Conservation (phyloP, 2,888 invertebrate species). For the Machimus atricapillus region DNA sequence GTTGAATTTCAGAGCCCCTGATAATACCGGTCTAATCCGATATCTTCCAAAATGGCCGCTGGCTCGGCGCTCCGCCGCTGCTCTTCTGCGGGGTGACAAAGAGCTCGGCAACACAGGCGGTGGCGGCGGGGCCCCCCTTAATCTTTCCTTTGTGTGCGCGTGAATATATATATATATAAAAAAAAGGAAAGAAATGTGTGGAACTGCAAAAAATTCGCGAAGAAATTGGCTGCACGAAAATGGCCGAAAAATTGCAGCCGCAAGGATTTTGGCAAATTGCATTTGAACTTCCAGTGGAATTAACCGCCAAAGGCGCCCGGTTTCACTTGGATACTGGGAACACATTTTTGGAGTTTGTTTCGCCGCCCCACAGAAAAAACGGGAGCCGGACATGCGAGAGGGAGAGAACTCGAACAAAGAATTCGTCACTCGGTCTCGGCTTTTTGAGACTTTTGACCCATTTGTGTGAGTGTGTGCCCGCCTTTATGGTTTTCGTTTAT, state of each 20-base stretch:
- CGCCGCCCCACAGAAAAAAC: background rate
- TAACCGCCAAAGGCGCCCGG: background rate
- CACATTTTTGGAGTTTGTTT: background rate
- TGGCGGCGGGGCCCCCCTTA: background rate
- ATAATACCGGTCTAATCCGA: slow-evolving; percentile 22
- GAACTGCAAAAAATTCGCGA: background rate
- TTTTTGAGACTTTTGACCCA: background rate
- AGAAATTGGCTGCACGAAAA: background rate
- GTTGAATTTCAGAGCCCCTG: background rate
- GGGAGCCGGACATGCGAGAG: background rate
- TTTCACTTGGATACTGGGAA: background rate
- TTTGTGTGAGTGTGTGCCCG: slow-evolving; percentile 16
- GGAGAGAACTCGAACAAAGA: background rate
- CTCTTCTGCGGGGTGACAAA: background rate
- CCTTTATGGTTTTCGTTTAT: background rate
- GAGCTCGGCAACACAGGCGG: background rate
- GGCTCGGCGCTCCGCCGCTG: background rate
- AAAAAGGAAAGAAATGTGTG: background rate
- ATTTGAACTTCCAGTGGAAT: background rate
- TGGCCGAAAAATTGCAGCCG: background rate
- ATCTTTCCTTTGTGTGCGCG: slow-evolving; percentile 9
- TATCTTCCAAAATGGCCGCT: slow-evolving; percentile 43
- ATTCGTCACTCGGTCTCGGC: background rate
- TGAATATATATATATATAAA: too few species aligned
- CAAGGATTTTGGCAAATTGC: background rate